These are phyloP conservation scores for Equus quagga DNA, from an alignment of 2,113 vertebrate genomes.

Conservation along the genomic window DNA sequence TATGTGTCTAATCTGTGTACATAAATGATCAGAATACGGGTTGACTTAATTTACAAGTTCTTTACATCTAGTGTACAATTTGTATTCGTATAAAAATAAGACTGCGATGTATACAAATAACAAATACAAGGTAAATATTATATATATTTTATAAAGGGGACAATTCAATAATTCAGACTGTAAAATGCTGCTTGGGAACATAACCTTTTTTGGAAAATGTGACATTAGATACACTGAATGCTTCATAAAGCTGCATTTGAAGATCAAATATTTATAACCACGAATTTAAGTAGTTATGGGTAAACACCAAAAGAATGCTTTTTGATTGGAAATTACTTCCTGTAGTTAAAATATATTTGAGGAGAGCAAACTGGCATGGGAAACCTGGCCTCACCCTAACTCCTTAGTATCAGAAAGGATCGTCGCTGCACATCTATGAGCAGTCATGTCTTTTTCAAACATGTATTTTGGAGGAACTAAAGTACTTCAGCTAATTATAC, in stretches of 20 bases:
- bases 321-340: constrained; percentile 38
- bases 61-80: constrained; percentile 25
- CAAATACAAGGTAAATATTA: neutral
- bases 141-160: neutral
- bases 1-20: neutral
- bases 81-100: constrained; percentile 23
- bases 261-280: neutral
- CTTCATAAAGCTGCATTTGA: neutral
- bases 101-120: neutral
- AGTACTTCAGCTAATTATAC: constrained; percentile 7
- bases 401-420: neutral
- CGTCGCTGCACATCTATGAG: neutral
- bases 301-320: constrained; percentile 1
- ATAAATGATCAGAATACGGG: neutral
- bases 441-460: constrained; percentile 27
- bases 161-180: neutral
- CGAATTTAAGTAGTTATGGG: neutral
- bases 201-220: neutral
- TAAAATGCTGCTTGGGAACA: constrained; percentile 10
- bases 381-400: neutral
- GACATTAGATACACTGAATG: neutral
- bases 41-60: constrained; percentile 13
- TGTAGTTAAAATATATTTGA: neutral
- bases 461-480: neutral
- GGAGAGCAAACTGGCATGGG: neutral